These are phyloP conservation scores for Paratilapia polleni DNA, from an alignment of 2,113 vertebrate species.

Conservation along the genomic window DNA sequence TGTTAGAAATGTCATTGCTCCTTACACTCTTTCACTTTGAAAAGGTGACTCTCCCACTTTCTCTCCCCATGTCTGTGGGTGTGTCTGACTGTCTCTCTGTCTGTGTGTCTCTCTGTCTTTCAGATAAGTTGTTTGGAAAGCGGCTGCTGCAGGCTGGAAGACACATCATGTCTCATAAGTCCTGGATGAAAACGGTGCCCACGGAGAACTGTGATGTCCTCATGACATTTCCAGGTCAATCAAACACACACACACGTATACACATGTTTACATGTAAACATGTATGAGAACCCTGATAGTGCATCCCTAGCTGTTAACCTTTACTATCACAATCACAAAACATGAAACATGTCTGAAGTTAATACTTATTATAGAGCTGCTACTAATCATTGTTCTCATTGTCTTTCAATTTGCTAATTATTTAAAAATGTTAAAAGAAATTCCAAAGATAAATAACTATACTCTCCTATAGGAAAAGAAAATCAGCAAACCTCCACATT, in stretches of 20 bases:
- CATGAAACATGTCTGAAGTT: neutral
- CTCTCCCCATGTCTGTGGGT: conserved; percentile 12
- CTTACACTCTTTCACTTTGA: conserved; percentile 46
- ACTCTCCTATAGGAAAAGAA: too few species aligned
- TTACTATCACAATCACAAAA: neutral
- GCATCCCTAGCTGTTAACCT: neutral
- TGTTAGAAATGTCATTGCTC: conserved; percentile 50
- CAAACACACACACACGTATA: too few species aligned
- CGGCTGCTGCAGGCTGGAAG: conserved; percentile 93
- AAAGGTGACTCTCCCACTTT: conserved; percentile 60
- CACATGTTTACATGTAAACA: neutral
- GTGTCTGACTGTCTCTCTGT: neutral
- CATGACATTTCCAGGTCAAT: conserved; percentile 94
- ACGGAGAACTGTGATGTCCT: conserved; percentile 98
- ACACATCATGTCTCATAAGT: conserved; percentile 98
- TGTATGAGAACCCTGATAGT: neutral
- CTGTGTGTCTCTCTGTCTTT: conserved; percentile 28
- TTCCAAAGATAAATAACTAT: too few species aligned
- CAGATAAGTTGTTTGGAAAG: conserved; percentile 98
- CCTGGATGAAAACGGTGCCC: conserved; percentile 99
- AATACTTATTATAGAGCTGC: neutral
- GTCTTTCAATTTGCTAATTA: neutral
- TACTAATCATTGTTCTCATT: neutral
- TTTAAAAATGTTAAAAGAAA: too few species aligned
- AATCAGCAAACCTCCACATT: fast-evolving